Evolutionary conservation across 2,797 vertebrate genomes (phyloP).

Genomic region (Alfaro cultratus): DNA sequence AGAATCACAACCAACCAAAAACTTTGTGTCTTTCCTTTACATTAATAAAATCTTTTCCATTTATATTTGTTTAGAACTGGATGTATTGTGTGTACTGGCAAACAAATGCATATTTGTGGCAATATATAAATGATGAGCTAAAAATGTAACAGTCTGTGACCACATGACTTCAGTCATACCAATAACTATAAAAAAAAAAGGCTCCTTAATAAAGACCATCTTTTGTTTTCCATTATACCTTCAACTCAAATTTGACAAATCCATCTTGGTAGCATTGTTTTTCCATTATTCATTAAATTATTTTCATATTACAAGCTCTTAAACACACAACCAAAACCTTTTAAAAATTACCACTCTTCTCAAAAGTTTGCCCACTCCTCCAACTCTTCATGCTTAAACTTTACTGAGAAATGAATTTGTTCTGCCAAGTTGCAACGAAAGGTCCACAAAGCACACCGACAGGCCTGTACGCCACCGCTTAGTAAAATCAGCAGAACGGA

Average conservation of each 20-base stretch:
- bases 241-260: conserved; percentile 65
- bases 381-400: conserved; percentile 30
- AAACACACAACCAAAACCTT: conserved; percentile 27
- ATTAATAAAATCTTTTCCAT: not conserved
- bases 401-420: conserved; percentile 53
- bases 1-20: conserved; percentile 7
- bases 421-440: conserved; percentile 50
- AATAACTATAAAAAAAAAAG: conserved; percentile 47
- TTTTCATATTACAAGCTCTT: conserved; percentile 35
- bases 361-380: conserved; percentile 61
- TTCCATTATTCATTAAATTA: not conserved
- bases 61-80: not conserved
- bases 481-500: conserved; percentile 59
- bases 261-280: conserved; percentile 22
- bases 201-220: conserved; percentile 67
- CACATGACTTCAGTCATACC: conserved; percentile 36
- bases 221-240: conserved; percentile 47
- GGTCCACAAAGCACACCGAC: conserved; percentile 39
- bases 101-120: conserved; percentile 29
- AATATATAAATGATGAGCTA: conserved; percentile 67
- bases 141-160: conserved; percentile 9
- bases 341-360: conserved; percentile 45
- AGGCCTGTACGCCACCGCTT: conserved; percentile 39
- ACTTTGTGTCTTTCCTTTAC: not conserved
- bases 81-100: not conserved